Percentiles rank a stretch among this genome's conserved stretches.
Evolutionary conservation across 2,888 invertebrate genomes (phyloP).

Genomic region (Argyresthia goedartella): DNA sequence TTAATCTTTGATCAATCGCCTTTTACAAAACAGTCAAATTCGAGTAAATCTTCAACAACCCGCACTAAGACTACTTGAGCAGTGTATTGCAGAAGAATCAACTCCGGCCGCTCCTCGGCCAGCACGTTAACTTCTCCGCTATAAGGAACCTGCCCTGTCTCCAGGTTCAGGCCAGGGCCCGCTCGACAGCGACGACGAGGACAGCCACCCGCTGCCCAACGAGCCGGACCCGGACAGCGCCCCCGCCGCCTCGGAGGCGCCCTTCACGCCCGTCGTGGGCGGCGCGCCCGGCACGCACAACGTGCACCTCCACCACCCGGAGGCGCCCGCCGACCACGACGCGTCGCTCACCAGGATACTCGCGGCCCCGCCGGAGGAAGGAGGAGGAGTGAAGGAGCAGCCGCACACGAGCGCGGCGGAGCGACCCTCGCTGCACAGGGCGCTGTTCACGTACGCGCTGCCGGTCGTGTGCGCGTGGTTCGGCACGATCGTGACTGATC

Average conservation of each 20-base stretch:
- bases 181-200: constrained; percentile 25
- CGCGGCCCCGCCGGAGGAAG: constrained; percentile 36
- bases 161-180: constrained; percentile 42
- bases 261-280: constrained; percentile 36
- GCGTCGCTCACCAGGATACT: constrained; percentile 22
- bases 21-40: too few relatives aligned
- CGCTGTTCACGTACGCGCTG: constrained; percentile 80
- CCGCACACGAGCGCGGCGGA: too few relatives aligned
- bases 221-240: too few relatives aligned
- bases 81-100: too few relatives aligned
- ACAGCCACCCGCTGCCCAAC: constrained; percentile 19
- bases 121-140: too few relatives aligned
- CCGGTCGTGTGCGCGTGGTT: constrained; percentile 90
- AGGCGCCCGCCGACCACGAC: constrained; percentile 23
- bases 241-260: constrained; percentile 23
- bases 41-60: too few relatives aligned
- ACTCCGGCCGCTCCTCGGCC: too few relatives aligned
- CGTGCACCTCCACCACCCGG: constrained; percentile 24
- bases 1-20: not conserved
- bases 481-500: constrained; percentile 84
- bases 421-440: constrained; percentile 72
- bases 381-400: constrained; percentile 37
- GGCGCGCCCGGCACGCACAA: constrained; percentile 29
- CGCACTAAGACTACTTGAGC: too few relatives aligned
- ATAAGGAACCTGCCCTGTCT: too few relatives aligned